Evolutionary conservation across 2,113 vertebrate genomes (phyloP).

Genomic region (Oceanodroma tethys): DNA sequence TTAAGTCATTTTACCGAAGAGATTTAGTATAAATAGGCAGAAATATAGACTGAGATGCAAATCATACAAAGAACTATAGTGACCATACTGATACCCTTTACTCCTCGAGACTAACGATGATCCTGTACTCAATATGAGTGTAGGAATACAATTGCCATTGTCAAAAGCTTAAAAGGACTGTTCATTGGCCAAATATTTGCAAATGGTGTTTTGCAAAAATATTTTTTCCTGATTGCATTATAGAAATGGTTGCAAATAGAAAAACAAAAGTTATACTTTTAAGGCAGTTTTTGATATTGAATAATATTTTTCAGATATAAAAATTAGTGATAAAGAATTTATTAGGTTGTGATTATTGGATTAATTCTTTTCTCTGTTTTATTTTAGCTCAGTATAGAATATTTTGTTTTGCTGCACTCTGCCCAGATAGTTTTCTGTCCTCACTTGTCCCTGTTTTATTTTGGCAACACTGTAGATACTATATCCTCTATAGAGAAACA

Average conservation of each 20-base stretch:
- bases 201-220: not conserved
- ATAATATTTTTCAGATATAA: not conserved
- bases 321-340: not conserved
- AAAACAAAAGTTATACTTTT: not conserved
- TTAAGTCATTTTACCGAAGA: not conserved
- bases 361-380: not conserved
- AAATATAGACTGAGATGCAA: not conserved
- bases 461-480: not conserved
- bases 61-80: not conserved
- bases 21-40: not conserved
- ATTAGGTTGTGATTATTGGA: not conserved
- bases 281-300: not conserved
- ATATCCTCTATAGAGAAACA: slow-evolving; percentile 10
- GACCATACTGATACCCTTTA: not conserved
- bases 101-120: not conserved
- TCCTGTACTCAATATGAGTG: not conserved
- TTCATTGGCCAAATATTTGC: not conserved
- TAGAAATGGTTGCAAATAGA: not conserved
- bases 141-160: not conserved
- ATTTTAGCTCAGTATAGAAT: not conserved
- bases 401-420: not conserved
- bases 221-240: not conserved
- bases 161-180: not conserved
- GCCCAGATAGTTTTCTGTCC: slow-evolving; percentile 2
- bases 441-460: slow-evolving; percentile 17